Percentiles rank a stretch among this genome's conserved stretches.
phyloP scores from a whole-genome alignment of 2,888 invertebrate species.

The Microdon myrmicae region DNA sequence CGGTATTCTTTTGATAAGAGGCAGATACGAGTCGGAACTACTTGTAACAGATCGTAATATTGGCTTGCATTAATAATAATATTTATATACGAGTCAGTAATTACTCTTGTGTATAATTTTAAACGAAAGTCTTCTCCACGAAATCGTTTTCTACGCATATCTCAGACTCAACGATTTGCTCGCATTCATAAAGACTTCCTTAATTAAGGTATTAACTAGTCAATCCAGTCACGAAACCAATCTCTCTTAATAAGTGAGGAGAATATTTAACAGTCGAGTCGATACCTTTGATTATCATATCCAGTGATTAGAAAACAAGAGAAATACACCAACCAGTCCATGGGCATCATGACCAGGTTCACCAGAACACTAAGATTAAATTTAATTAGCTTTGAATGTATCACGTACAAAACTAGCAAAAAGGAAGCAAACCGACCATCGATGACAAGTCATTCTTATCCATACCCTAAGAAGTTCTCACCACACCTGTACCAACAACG shows the following conservation, averaged over 20 bases:
- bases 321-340: conserved; percentile 8
- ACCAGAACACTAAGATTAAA: conserved; percentile 52
- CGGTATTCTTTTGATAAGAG: no score
- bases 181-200: conserved; percentile 24
- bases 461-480: conserved; percentile 18
- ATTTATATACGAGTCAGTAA: no score
- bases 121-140: no score
- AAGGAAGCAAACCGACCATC: conserved; percentile 7
- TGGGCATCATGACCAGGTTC: conserved; percentile 10
- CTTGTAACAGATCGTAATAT: no score
- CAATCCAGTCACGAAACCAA: conserved; percentile 35
- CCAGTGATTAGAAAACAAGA: conserved; percentile 3
- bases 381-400: conserved; percentile 54
- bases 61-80: no score
- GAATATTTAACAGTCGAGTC: conserved; percentile 45
- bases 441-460: neutral
- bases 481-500: conserved; percentile 18
- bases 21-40: no score
- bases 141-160: no score
- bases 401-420: conserved; percentile 41
- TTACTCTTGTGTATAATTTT: no score
- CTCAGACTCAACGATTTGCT: no score
- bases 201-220: conserved; percentile 41
- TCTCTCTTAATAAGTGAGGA: conserved; percentile 46
- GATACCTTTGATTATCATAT: conserved; percentile 40